Evolutionary conservation across 2,113 vertebrate species (phyloP).

Genomic region (Microtus montanus): DNA sequence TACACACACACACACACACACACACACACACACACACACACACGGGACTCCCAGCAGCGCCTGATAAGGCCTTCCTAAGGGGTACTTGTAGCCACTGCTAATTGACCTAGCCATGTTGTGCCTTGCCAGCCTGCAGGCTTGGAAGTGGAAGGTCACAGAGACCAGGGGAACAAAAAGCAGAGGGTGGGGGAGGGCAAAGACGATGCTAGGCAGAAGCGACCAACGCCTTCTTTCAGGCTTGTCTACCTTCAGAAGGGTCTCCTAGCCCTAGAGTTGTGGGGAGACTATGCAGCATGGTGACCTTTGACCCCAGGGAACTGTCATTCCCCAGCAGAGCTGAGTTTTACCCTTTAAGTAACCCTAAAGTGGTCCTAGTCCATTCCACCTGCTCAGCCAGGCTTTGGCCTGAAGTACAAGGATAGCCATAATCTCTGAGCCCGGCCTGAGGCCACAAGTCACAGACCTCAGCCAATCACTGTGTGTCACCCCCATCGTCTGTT

Average conservation of each 20-base stretch:
- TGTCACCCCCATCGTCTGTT: neutral
- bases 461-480: neutral
- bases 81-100: no score
- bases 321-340: neutral
- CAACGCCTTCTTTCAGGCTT: rapidly evolving
- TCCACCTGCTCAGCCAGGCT: neutral
- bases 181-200: no score
- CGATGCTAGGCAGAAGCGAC: neutral
- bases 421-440: neutral
- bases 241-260: neutral
- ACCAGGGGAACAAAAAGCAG: neutral
- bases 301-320: neutral
- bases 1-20: no score
- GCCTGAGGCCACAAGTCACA: neutral
- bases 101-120: neutral
- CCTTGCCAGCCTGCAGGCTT: neutral
- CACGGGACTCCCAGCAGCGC: neutral
- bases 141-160: neutral
- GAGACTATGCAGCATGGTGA: neutral
- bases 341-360: no score
- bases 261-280: neutral
- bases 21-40: neutral
- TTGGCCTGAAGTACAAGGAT: no score
- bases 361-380: rapidly evolving
- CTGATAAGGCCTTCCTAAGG: neutral